Conservation (phyloP, 2,797 vertebrate species). For the Crypturellus tataupa region DNA sequence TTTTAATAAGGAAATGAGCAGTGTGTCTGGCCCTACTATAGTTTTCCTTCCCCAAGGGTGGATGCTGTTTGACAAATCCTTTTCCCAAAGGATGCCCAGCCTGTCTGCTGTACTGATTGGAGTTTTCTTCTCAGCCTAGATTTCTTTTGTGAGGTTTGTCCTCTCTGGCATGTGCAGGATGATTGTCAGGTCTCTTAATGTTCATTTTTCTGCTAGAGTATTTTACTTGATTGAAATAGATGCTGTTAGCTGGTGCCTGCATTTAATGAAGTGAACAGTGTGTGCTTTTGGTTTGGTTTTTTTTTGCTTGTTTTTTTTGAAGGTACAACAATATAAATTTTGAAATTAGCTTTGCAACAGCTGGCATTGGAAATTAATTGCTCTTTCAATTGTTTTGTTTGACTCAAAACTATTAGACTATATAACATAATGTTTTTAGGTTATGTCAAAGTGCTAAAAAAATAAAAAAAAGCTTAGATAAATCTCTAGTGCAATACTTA, state of each 20-base stretch:
- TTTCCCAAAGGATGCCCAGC: not conserved
- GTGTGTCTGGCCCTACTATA: not conserved
- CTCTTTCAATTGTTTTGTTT: not conserved
- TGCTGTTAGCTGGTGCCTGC: not conserved
- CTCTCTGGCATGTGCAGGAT: not conserved
- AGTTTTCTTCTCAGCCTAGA: not conserved
- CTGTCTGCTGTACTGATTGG: not conserved
- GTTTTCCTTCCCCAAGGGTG: not conserved
- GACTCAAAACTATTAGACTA: not conserved
- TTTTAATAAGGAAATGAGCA: not conserved
- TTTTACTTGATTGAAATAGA: not conserved
- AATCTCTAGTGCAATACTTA: not conserved
- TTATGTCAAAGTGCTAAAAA: not conserved
- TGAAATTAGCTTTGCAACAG: conserved; percentile 4
- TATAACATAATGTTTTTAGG: not conserved
- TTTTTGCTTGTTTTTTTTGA: no score
- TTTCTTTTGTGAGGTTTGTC: not conserved
- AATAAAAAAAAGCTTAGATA: not conserved
- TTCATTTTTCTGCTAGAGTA: not conserved
- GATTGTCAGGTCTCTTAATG: no score
- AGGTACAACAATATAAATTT: not conserved
- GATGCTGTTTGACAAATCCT: not conserved
- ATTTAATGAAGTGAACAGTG: not conserved
- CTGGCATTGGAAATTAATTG: not conserved
- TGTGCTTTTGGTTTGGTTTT: not conserved